Base-by-base conservation (phyloP, 2,113 vertebrate genomes). In the Pica pica region DNA sequence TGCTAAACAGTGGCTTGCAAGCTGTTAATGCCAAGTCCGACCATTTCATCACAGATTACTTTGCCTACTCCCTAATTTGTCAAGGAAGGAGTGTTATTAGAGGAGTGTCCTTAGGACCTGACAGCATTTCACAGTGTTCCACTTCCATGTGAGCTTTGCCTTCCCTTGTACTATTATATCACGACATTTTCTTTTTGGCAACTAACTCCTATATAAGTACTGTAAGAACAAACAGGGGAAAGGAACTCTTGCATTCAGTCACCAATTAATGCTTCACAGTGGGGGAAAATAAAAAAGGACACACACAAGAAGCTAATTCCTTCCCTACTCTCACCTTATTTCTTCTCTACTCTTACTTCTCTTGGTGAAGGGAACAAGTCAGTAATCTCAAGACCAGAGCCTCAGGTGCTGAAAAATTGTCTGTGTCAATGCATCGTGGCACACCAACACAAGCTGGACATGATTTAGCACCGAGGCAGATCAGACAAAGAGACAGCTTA, bases 361-460 rank as follows among this genome's bases (percentile, higher is more conserved):
- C 71, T 69, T 4, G 2, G 26, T 42, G 55, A 86, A 56, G 16
- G 35, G 61, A 83, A 46, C 14, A 46, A 73, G 56, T 13, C 44
- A 19, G 24, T 39, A 26, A 52, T 33, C 50, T 52, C 64, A 69
- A 2, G 5, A 33, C 13, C 44, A 37, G 30, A 46, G 37, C 16
- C 46, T n/a, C 37, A 42, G 24, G 44, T 35, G 50, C 53, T 44
- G 55, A 55, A 69, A 63, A 46, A 18, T 6, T 49, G 31, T 23
- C 2, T 0, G 4, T 24, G 35, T 23, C 24, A 39, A 28, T 2
- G 39, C 47, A 22, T 30, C 21, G 10, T 1, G 20, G 67, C n/a
- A 57, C 39, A 16, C 4, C 35, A 70, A 19, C 53, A 64, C 6
- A 68, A 42, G 46, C 30, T 42, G 56, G 39, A 52, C 8, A 2